Conservation (phyloP, 2,888 invertebrate genomes). For the Tholera decimalis region DNA sequence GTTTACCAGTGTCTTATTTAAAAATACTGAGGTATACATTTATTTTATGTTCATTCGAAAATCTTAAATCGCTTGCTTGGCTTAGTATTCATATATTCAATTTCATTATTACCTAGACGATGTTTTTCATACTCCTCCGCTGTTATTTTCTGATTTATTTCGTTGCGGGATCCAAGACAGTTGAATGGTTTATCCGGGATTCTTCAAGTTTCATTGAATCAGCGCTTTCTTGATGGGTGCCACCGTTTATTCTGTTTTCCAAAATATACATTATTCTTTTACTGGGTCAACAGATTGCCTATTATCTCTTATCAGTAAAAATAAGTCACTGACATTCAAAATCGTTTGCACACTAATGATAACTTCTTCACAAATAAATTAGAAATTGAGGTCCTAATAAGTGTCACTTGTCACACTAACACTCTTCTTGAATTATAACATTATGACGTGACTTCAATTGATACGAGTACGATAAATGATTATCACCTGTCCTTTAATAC, state of each 20-base stretch:
- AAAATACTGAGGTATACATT: conserved; percentile 6
- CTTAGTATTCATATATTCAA: conserved; percentile 7
- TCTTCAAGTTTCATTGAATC: too few relatives aligned
- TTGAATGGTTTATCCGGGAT: too few relatives aligned
- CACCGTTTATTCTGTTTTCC: too few relatives aligned
- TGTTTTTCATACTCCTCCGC: too few relatives aligned
- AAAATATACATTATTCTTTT: too few relatives aligned
- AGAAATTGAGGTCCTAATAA: conserved; percentile 48
- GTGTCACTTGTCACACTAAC: conserved; percentile 53
- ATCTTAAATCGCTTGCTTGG: background rate
- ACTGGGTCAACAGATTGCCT: background rate
- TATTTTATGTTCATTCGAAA: background rate
- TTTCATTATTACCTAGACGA: conserved; percentile 5
- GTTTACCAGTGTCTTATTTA: conserved; percentile 15
- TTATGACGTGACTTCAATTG: conserved; percentile 34
- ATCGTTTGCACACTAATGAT: conserved; percentile 25
- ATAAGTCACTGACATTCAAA: conserved; percentile 15
- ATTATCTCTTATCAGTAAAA: conserved; percentile 15
- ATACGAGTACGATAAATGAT: conserved; percentile 33
- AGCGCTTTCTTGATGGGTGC: too few relatives aligned
- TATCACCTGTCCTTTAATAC: conserved; percentile 37
- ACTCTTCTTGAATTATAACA: conserved; percentile 41
- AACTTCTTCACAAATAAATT: conserved; percentile 36
- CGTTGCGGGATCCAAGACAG: too few relatives aligned
- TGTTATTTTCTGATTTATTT: too few relatives aligned